These are phyloP conservation scores for Oxyscelio sp. DNA, from an alignment of 2,888 invertebrate genomes.

Conservation along the genomic window DNA sequence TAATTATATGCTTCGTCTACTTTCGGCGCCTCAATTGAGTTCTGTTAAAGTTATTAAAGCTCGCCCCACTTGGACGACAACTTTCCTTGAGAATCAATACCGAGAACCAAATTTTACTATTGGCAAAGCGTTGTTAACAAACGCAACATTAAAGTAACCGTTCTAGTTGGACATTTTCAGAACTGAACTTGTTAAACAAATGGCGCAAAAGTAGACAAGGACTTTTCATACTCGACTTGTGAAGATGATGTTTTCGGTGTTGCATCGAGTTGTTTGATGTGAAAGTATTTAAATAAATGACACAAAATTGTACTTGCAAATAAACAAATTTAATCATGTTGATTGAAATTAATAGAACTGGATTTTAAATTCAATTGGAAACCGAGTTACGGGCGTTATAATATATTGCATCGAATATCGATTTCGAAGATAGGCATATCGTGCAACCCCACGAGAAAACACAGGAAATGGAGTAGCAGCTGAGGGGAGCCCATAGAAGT, in stretches of 20 bases:
- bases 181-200: conserved; percentile 48
- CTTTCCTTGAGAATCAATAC: too few species aligned
- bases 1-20: conserved; percentile 76
- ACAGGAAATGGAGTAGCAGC: conserved; percentile 66
- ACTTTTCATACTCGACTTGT: conserved; percentile 78
- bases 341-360: too few species aligned
- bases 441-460: conserved; percentile 61
- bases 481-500: conserved; percentile 69
- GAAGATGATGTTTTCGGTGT: too few species aligned
- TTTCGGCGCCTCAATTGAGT: conserved; percentile 73
- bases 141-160: too few species aligned
- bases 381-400: conserved; percentile 3
- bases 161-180: too few species aligned
- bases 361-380: conserved; percentile 1
- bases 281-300: neutral
- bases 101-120: too few species aligned
- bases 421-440: conserved; percentile 62
- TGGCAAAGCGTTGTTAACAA: too few species aligned
- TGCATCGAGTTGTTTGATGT: conserved; percentile 16
- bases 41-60: neutral
- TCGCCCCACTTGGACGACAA: conserved; percentile 26
- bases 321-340: too few species aligned
- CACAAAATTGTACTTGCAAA: too few species aligned
- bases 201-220: conserved; percentile 73
- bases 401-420: conserved; percentile 61